Conservation (phyloP, 2,797 vertebrate genomes). For the Rallus crepitans region DNA sequence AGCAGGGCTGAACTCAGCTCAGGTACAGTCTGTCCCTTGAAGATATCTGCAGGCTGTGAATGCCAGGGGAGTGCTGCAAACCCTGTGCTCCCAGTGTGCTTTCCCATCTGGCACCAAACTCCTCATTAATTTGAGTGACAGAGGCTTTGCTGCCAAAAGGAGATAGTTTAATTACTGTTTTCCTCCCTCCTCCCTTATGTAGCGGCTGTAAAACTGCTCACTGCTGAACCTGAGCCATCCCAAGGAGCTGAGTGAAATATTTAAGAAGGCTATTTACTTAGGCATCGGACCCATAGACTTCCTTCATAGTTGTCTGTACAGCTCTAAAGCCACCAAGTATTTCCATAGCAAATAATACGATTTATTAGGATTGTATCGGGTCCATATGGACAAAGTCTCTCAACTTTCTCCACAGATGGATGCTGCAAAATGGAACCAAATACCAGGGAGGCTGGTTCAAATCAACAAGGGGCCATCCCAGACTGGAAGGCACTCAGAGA, state of each 20-base stretch:
- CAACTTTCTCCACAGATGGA: background rate
- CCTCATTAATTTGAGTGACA: background rate
- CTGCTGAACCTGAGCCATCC: slow-evolving; percentile 35
- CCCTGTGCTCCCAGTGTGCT: background rate
- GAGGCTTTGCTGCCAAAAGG: background rate
- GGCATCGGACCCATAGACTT: slow-evolving; percentile 1
- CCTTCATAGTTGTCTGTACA: background rate
- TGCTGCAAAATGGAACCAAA: background rate
- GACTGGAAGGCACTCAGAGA: background rate
- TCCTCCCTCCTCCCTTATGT: slow-evolving; percentile 17
- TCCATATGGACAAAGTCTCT: background rate
- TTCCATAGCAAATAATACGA: background rate
- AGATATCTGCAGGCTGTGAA: background rate
- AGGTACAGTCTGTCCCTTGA: slow-evolving; percentile 4
- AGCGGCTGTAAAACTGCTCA: slow-evolving; percentile 51
- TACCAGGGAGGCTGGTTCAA: background rate
- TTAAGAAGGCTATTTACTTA: slow-evolving; percentile 52
- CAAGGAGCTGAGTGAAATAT: slow-evolving; percentile 22
- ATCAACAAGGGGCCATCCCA: background rate
- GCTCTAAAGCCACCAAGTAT: background rate
- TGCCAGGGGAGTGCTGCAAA: background rate
- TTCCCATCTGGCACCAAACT: slow-evolving; percentile 6
- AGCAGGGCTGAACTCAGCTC: background rate
- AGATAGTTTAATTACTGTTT: slow-evolving; percentile 62
- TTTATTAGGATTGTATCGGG: background rate